Evolutionary conservation across 2,888 invertebrate genomes (phyloP).

Genomic region (Tetragnatha montana): DNA sequence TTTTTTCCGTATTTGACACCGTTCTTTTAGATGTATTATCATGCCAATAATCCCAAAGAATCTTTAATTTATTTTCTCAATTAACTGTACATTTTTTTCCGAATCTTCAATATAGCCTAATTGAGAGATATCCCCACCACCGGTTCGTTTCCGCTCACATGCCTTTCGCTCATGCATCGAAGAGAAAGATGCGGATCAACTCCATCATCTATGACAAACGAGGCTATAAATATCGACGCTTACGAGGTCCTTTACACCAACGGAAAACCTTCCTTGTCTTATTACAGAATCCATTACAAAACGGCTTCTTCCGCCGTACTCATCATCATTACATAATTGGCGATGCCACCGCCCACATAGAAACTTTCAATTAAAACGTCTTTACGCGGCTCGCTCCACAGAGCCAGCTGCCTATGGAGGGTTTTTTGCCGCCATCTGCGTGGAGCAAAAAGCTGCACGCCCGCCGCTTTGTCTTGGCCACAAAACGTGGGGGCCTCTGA

Average conservation of each 20-base stretch:
- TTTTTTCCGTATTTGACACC: too few relatives aligned
- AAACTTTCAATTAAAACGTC: constrained; percentile 59
- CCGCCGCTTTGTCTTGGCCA: constrained; percentile 49
- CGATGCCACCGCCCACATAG: constrained; percentile 43
- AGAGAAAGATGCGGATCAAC: too few relatives aligned
- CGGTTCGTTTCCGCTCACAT: too few relatives aligned
- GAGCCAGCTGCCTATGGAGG: constrained; percentile 45
- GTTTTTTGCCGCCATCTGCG: constrained; percentile 60
- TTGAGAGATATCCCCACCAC: too few relatives aligned
- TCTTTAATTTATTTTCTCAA: too few relatives aligned
- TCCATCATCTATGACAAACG: not conserved
- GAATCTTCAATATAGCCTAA: too few relatives aligned
- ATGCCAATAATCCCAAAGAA: too few relatives aligned
- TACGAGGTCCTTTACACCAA: constrained; percentile 7
- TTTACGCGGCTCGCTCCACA: constrained; percentile 24
- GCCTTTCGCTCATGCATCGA: too few relatives aligned
- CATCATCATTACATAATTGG: constrained; percentile 46
- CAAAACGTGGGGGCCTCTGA: constrained; percentile 14
- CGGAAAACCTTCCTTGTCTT: constrained; percentile 36
- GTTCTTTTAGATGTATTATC: too few relatives aligned
- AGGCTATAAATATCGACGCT: constrained; percentile 9
- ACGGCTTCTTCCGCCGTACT: constrained; percentile 1
- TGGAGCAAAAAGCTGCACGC: constrained; percentile 15
- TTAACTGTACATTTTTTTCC: too few relatives aligned
- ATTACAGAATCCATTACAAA: constrained; percentile 32